Percentiles rank a stretch among this genome's conserved stretches.
phyloP scores from a whole-genome alignment of 2,888 invertebrate species.

The Merodon equestris region DNA sequence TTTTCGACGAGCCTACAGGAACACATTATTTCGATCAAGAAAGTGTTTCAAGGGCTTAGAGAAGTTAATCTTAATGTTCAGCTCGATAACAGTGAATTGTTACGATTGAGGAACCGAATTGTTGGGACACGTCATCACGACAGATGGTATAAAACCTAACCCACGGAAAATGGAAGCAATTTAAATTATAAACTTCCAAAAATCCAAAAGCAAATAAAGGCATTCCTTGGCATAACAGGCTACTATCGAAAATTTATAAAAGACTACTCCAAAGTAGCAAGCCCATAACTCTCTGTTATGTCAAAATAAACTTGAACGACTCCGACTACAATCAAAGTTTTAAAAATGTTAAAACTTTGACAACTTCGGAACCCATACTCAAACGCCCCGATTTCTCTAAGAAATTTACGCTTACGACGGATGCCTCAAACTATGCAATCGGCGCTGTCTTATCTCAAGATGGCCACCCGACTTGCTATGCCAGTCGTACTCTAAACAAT shows the following conservation, averaged over 20 bases:
- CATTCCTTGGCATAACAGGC: neutral
- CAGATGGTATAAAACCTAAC: neutral
- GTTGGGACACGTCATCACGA: slow-evolving; percentile 48
- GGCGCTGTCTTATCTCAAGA: slow-evolving; percentile 23
- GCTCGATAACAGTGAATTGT: slow-evolving; percentile 46
- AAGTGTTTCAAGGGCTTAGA: slow-evolving; percentile 37
- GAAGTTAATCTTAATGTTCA: slow-evolving; percentile 57
- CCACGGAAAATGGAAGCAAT: neutral
- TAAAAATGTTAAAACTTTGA: neutral
- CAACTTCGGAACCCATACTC: neutral
- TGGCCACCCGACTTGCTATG: slow-evolving; percentile 20
- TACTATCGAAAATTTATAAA: neutral
- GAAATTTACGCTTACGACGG: neutral
- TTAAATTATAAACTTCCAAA: neutral
- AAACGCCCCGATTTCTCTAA: neutral
- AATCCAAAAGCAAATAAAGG: neutral
- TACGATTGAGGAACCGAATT: slow-evolving; percentile 52
- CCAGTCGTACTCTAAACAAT: slow-evolving; percentile 31
- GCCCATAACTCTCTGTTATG: too few relatives aligned
- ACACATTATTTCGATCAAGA: neutral
- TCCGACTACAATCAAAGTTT: slow-evolving; percentile 26
- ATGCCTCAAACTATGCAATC: slow-evolving; percentile 13
- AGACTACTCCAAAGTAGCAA: neutral
- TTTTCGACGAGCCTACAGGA: neutral
- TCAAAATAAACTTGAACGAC: neutral